These are phyloP conservation scores for Oncopodura yosiiana DNA, from an alignment of 1,140 invertebrate species.

Conservation along the genomic window DNA sequence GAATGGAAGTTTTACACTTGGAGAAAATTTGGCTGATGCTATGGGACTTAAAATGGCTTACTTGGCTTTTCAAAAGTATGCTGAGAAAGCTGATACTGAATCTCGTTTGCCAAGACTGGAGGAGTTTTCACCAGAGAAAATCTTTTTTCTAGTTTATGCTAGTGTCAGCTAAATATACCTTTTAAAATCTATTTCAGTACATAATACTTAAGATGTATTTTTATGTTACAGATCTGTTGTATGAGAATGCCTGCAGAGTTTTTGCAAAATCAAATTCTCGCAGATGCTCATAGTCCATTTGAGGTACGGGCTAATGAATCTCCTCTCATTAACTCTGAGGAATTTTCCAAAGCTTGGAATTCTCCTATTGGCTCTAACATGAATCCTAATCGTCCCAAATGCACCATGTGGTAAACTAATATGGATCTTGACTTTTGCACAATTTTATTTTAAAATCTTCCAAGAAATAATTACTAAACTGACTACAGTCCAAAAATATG, in stretches of 20 bases:
- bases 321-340: constrained; percentile 43
- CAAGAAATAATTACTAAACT: too few species aligned
- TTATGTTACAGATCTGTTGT: neutral
- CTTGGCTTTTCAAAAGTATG: constrained; percentile 33
- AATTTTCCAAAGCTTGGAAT: constrained; percentile 41
- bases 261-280: neutral
- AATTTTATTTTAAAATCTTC: too few species aligned
- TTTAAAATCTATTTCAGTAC: neutral
- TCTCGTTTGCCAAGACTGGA: constrained; percentile 47
- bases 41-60: constrained; percentile 45
- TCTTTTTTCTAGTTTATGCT: constrained; percentile 50
- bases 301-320: constrained; percentile 44
- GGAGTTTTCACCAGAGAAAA: constrained; percentile 45
- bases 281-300: constrained; percentile 38
- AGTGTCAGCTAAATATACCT: constrained; percentile 41
- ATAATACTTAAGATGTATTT: neutral
- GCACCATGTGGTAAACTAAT: constrained; percentile 49
- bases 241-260: neutral
- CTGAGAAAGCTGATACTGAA: neutral
- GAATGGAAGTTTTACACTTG: constrained; percentile 42
- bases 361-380: constrained; percentile 39
- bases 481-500: too few species aligned
- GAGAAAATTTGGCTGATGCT: constrained; percentile 48
- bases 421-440: too few species aligned
- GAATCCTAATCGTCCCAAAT: constrained; percentile 47